These are phyloP conservation scores for Crocuta crocuta DNA, from an alignment of 2,113 vertebrate species.

Conservation along the genomic window DNA sequence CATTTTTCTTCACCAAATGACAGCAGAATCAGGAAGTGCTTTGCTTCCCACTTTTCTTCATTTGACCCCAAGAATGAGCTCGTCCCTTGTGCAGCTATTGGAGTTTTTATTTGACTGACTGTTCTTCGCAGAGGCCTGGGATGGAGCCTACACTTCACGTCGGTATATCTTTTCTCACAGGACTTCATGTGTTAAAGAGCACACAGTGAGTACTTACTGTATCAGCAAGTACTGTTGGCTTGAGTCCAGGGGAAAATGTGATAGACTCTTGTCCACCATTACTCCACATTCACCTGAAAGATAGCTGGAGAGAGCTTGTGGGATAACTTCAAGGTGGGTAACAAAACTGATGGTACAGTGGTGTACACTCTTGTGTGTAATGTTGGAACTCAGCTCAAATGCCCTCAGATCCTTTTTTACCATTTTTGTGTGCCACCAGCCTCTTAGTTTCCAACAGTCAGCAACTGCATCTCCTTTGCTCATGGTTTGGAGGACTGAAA, in stretches of 20 bases:
- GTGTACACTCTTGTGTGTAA: not conserved
- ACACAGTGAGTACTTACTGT: not conserved
- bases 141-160: not conserved
- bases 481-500: not conserved
- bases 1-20: conserved; percentile 10
- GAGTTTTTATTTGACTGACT: not conserved
- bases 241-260: not conserved
- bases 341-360: accelerated
- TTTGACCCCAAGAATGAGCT: not conserved
- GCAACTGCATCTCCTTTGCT: not conserved
- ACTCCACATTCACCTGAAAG: not conserved
- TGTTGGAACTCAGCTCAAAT: not conserved
- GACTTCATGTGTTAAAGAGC: not conserved
- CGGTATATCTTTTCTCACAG: not conserved
- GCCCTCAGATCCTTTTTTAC: not conserved
- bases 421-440: not conserved
- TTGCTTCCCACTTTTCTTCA: conserved; percentile 9
- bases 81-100: not conserved
- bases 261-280: not conserved
- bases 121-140: not conserved
- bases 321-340: not conserved
- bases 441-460: not conserved
- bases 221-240: not conserved
- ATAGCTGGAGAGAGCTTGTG: not conserved
- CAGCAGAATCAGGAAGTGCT: not conserved